Conservation (phyloP, 2,113 vertebrate genomes). For the Lipophrys pholis region DNA sequence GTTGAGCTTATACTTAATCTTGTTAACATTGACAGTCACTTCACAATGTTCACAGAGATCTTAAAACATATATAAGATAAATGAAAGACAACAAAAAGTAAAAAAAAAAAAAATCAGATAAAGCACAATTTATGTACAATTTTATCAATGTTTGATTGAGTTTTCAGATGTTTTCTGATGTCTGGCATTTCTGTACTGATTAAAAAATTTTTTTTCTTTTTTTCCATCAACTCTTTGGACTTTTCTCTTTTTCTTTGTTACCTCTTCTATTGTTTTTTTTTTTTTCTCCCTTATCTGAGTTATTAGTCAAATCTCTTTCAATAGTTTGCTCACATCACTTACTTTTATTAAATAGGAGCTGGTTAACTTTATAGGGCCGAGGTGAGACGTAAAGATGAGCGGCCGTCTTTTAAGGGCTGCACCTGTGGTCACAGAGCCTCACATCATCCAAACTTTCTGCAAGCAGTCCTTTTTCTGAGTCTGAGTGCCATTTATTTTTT, state of each 20-base stretch:
- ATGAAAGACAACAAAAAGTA: too few relatives aligned
- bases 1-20: background rate
- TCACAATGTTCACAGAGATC: too few relatives aligned
- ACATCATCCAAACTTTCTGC: slow-evolving; percentile 10
- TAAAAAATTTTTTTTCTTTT: too few relatives aligned
- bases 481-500: background rate
- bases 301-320: background rate
- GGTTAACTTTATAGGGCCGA: background rate
- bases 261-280: background rate
- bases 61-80: too few relatives aligned
- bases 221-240: too few relatives aligned
- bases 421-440: background rate
- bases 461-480: background rate
- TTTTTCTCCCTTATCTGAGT: background rate
- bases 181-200: too few relatives aligned
- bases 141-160: too few relatives aligned
- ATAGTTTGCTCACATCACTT: background rate
- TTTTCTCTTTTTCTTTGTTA: background rate
- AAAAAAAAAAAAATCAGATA: too few relatives aligned
- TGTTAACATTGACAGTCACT: too few relatives aligned
- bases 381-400: slow-evolving; percentile 1
- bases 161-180: too few relatives aligned
- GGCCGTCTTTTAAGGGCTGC: background rate
- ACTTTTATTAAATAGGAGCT: background rate
- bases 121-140: too few relatives aligned